Evolutionary conservation across 2,113 vertebrate genomes (phyloP).

Genomic region (Telmatochromis sp.): DNA sequence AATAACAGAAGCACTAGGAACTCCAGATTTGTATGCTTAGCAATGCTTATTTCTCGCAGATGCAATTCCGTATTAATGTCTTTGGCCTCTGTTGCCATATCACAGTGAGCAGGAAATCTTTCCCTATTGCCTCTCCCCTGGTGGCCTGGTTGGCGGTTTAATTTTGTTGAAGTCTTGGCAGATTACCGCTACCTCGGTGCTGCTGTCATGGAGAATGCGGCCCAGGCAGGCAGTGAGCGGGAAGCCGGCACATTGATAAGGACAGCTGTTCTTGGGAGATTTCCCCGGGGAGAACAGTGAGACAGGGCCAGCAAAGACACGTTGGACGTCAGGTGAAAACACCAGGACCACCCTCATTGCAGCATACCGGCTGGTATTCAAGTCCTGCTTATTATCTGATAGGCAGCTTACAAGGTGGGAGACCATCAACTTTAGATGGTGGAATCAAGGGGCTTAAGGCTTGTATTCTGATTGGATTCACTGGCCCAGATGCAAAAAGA

Average conservation of each 20-base stretch:
- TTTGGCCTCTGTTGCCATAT: conserved; percentile 39
- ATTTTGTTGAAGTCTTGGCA: conserved; percentile 72
- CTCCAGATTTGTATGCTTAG: neutral
- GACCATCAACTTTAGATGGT: conserved; percentile 60
- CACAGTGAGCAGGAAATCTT: conserved; percentile 66
- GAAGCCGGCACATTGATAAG: conserved; percentile 73
- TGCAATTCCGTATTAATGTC: conserved; percentile 46
- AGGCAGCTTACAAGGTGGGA: conserved; percentile 67
- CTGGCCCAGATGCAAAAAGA: conserved; percentile 51
- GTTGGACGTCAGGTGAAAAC: conserved; percentile 69
- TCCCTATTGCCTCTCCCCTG: conserved; percentile 32
- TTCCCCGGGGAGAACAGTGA: conserved; percentile 71
- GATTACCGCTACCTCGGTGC: conserved; percentile 62
- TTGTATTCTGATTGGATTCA: conserved; percentile 61
- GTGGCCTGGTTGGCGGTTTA: conserved; percentile 59
- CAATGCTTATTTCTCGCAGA: conserved; percentile 5
- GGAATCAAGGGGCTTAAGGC: conserved; percentile 60
- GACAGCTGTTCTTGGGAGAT: conserved; percentile 72
- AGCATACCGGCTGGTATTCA: conserved; percentile 44
- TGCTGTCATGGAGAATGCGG: conserved; percentile 68
- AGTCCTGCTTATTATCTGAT: conserved; percentile 69
- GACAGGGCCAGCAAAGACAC: conserved; percentile 43
- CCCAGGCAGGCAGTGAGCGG: conserved; percentile 50
- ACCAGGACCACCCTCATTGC: conserved; percentile 37
- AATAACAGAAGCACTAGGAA: neutral